Evolutionary conservation across 2,888 invertebrate genomes (phyloP).

Genomic region (Leptinotarsa haldemani): DNA sequence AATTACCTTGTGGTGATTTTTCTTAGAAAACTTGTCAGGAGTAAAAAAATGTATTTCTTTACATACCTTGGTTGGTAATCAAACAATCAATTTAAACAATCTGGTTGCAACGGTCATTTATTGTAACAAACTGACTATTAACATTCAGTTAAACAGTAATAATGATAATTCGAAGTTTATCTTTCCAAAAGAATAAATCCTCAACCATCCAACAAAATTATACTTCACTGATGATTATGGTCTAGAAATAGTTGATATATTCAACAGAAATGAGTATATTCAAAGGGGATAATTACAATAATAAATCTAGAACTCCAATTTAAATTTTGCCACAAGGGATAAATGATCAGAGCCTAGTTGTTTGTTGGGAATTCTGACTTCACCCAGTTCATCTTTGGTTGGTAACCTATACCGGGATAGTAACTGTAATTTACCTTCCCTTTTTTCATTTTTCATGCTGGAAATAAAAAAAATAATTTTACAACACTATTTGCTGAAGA

Average conservation of each 20-base stretch:
- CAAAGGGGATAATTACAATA: too few relatives aligned
- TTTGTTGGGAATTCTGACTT: conserved; percentile 80
- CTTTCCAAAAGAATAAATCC: too few relatives aligned
- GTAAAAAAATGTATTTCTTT: too few relatives aligned
- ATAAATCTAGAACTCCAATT: conserved; percentile 63
- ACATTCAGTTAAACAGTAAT: not conserved
- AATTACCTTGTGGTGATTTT: too few relatives aligned
- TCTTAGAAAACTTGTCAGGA: too few relatives aligned
- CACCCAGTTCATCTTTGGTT: conserved; percentile 62
- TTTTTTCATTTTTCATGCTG: conserved; percentile 51
- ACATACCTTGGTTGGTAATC: too few relatives aligned
- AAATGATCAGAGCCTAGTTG: conserved; percentile 86
- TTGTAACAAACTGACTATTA: too few relatives aligned
- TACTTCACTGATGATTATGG: not conserved
- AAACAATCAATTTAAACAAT: too few relatives aligned
- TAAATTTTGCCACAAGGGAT: conserved; percentile 80
- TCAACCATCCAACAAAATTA: not conserved
- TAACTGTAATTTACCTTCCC: conserved; percentile 69
- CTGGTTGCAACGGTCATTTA: too few relatives aligned
- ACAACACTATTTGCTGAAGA: too few relatives aligned
- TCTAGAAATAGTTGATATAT: not conserved
- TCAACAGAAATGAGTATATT: not conserved
- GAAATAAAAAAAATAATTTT: conserved; percentile 41
- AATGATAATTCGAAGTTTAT: not conserved
- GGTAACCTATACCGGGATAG: conserved; percentile 77